Evolutionary conservation across 1,140 invertebrate species (phyloP).

Genomic region (Pseudachorutes palmiensis): DNA sequence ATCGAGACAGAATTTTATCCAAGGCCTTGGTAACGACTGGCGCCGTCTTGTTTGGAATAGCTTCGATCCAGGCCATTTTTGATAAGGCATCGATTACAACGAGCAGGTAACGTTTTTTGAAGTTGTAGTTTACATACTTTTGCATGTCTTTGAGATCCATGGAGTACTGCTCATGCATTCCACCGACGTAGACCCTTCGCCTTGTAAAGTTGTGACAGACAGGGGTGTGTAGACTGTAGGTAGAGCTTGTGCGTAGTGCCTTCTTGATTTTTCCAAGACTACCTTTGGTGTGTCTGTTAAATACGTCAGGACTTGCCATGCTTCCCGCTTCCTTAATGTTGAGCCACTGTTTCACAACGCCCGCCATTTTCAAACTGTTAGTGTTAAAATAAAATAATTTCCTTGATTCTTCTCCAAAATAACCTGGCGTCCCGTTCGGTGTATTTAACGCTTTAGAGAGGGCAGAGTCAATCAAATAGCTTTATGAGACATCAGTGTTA

Average conservation of each 20-base stretch:
- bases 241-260: background rate
- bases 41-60: conserved; percentile 15
- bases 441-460: background rate
- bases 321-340: background rate
- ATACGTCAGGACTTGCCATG: background rate
- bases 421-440: background rate
- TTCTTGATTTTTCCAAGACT: background rate
- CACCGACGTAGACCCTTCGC: background rate
- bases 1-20: conserved; percentile 4
- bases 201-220: conserved; percentile 9
- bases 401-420: background rate
- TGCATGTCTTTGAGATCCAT: conserved; percentile 17
- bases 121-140: conserved; percentile 7
- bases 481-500: background rate
- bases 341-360: background rate
- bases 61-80: conserved; percentile 1
- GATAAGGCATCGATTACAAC: conserved; percentile 16
- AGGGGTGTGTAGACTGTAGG: background rate
- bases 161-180: conserved; percentile 1
- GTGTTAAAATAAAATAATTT: background rate
- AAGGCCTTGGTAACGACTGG: conserved; percentile 11
- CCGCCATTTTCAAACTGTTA: background rate
- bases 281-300: conserved; percentile 7
- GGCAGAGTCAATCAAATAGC: background rate
- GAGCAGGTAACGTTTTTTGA: conserved; percentile 5